Conservation (phyloP, 1,140 invertebrate species). For the Antheraea mylitta region DNA sequence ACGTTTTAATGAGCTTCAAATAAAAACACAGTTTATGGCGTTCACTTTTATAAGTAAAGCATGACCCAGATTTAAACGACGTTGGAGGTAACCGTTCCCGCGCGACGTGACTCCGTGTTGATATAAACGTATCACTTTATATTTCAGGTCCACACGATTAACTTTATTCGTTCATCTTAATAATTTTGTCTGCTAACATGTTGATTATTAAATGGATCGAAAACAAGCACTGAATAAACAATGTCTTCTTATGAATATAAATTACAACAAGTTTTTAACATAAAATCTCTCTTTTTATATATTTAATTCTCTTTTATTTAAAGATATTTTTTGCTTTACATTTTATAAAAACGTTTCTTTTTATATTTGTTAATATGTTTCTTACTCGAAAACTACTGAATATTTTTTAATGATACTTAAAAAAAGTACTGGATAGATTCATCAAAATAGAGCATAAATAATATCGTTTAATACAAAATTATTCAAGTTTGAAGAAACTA, state of each 20-base stretch:
- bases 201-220: constrained; percentile 1
- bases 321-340: too few relatives aligned
- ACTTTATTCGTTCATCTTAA: constrained; percentile 8
- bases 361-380: too few relatives aligned
- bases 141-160: constrained; percentile 8
- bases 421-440: too few relatives aligned
- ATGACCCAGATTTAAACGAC: constrained; percentile 16
- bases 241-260: not conserved
- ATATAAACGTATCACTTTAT: constrained; percentile 14
- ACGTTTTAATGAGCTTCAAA: constrained; percentile 20
- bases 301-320: too few relatives aligned
- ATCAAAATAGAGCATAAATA: too few relatives aligned
- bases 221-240: not conserved
- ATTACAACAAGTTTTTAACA: too few relatives aligned
- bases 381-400: too few relatives aligned
- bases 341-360: too few relatives aligned
- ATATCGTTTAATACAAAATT: too few relatives aligned
- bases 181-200: not conserved
- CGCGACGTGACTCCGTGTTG: constrained; percentile 9
- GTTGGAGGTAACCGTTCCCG: constrained; percentile 6
- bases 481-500: too few relatives aligned
- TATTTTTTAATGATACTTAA: too few relatives aligned
- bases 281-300: too few relatives aligned
- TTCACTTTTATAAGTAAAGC: not conserved
- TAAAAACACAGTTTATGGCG: constrained; percentile 19